Percentiles rank a stretch among this genome's conserved stretches.
These are phyloP conservation scores for Parthenolecanium corni DNA, from an alignment of 2,888 invertebrate species.

Conservation along the genomic window DNA sequence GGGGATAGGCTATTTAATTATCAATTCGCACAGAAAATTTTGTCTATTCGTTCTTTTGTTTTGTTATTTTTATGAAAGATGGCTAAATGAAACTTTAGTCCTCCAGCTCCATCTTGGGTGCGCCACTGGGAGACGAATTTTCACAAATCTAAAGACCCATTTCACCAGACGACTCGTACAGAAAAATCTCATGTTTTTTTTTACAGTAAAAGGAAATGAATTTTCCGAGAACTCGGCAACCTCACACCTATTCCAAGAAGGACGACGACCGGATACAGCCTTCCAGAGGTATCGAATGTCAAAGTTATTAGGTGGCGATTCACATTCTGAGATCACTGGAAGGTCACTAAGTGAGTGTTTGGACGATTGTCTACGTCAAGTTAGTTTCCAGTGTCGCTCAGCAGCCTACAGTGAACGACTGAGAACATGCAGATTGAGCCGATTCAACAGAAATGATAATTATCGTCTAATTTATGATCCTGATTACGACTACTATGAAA, in stretches of 20 bases:
- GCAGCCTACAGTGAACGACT: conserved; percentile 79
- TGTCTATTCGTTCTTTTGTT: no score
- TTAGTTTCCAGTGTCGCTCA: conserved; percentile 79
- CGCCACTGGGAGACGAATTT: no score
- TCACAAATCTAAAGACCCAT: no score
- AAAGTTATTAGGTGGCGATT: conserved; percentile 65
- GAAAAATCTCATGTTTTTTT: no score
- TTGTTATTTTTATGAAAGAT: no score
- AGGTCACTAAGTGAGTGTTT: conserved; percentile 78
- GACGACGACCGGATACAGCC: conserved; percentile 73
- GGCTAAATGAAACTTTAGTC: no score
- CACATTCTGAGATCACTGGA: conserved; percentile 79
- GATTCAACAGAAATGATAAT: conserved; percentile 76
- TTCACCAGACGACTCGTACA: no score
- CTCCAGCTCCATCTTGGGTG: no score
- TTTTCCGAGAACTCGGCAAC: conserved; percentile 78
- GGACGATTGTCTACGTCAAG: conserved; percentile 77
- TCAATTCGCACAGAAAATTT: no score
- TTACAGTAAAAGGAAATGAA: conserved; percentile 69
- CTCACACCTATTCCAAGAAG: conserved; percentile 70
- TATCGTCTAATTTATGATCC: conserved; percentile 81
- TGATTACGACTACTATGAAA: conserved; percentile 86
- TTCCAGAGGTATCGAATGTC: conserved; percentile 79
- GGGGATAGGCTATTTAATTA: no score
- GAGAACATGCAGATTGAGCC: conserved; percentile 68